Evolutionary conservation across 2,113 vertebrate species (phyloP).

Genomic region (Nothoprocta pentlandii): DNA sequence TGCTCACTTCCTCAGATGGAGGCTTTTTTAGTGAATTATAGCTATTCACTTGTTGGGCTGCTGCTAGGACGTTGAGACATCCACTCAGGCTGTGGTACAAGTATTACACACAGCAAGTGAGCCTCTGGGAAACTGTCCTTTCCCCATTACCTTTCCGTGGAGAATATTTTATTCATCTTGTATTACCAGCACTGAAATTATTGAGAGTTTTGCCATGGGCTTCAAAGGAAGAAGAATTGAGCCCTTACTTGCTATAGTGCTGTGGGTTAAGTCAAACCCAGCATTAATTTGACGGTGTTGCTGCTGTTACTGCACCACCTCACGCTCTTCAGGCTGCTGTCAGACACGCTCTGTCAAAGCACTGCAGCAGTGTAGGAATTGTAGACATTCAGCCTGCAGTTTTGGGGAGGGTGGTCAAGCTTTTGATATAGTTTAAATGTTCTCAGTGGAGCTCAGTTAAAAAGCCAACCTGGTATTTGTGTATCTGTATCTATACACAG

Average conservation of each 20-base stretch:
- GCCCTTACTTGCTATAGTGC: background rate
- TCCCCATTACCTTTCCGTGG: background rate
- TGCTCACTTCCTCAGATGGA: background rate
- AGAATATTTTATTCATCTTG: background rate
- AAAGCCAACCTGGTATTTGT: background rate
- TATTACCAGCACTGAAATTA: background rate
- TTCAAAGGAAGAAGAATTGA: background rate
- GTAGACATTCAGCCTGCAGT: background rate
- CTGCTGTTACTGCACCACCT: background rate
- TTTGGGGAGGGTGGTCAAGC: background rate
- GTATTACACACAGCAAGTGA: background rate
- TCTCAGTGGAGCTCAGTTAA: accelerated
- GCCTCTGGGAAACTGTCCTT: background rate
- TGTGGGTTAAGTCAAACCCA: accelerated
- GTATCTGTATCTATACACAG: background rate
- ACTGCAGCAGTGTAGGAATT: background rate
- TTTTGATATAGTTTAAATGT: background rate
- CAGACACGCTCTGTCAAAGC: background rate
- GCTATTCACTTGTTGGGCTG: background rate
- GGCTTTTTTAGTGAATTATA: background rate
- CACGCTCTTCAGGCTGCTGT: background rate
- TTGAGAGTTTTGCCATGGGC: background rate
- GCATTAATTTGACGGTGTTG: background rate
- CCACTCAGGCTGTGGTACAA: background rate
- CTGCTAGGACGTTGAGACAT: background rate